Percentiles rank a stretch among this genome's conserved stretches.
Evolutionary conservation across 2,888 invertebrate species (phyloP).

Genomic region (Onthophagus sagittarius): DNA sequence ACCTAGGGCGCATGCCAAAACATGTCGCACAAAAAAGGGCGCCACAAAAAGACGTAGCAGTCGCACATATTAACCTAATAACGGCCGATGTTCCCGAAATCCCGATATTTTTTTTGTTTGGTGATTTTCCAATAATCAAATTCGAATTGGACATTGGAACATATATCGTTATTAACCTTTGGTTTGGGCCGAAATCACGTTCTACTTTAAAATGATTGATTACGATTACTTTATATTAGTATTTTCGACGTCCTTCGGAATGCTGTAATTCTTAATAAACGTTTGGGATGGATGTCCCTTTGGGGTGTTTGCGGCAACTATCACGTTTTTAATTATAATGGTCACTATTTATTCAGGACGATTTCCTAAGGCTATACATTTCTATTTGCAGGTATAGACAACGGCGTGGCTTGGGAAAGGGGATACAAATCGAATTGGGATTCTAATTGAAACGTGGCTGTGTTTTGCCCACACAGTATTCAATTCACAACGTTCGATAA

Average conservation of each 20-base stretch:
- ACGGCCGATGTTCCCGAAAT: not conserved
- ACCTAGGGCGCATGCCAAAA: not conserved
- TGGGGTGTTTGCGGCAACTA: not conserved
- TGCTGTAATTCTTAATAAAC: too few relatives aligned
- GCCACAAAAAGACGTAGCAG: not conserved
- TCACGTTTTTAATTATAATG: not conserved
- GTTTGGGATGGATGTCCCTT: not conserved
- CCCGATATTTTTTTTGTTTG: not conserved
- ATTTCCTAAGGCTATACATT: not conserved
- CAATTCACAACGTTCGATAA: not conserved
- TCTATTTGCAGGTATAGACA: not conserved
- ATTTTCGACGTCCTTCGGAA: too few relatives aligned
- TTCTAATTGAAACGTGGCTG: not conserved
- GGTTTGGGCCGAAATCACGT: too few relatives aligned
- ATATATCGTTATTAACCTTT: not conserved
- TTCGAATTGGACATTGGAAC: not conserved
- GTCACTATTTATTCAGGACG: not conserved
- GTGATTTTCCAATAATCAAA: conserved; percentile 10
- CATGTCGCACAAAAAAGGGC: not conserved
- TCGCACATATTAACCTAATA: not conserved
- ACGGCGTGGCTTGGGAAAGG: not conserved
- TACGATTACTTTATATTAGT: too few relatives aligned
- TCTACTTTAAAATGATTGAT: too few relatives aligned
- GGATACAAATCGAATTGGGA: not conserved
- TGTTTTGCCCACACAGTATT: not conserved